Conservation (phyloP, 2,113 vertebrate genomes). For the Tringa solitaria region DNA sequence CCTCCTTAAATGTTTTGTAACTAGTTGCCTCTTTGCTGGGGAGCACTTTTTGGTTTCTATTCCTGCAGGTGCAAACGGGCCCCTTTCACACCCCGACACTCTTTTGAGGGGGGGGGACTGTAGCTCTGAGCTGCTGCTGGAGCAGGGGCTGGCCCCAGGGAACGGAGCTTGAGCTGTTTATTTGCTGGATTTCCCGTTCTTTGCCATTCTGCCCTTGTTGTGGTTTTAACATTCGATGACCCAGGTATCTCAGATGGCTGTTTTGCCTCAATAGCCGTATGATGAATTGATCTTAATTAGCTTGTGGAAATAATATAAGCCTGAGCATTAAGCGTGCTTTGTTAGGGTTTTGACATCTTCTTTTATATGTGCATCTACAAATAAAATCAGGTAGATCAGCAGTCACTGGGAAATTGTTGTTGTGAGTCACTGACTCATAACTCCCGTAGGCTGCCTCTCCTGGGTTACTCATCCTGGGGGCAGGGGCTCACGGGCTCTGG, state of each 20-base stretch:
- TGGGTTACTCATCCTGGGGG: background rate
- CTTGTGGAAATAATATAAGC: slow-evolving; percentile 47
- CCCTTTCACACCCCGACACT: too few species aligned
- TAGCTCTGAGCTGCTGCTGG: background rate
- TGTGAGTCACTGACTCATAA: slow-evolving; percentile 37
- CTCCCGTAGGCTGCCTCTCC: background rate
- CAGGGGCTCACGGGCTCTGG: background rate
- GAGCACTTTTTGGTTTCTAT: background rate
- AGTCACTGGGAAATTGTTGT: slow-evolving; percentile 51
- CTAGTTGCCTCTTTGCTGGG: background rate
- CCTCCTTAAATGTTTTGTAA: background rate
- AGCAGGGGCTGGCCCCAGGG: background rate
- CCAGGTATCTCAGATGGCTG: slow-evolving; percentile 31
- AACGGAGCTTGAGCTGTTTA: background rate
- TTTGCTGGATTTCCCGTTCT: background rate
- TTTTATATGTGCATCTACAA: slow-evolving; percentile 47
- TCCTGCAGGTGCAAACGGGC: background rate
- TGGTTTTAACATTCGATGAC: slow-evolving; percentile 21
- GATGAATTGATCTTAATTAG: slow-evolving; percentile 59
- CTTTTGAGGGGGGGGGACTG: too few species aligned
- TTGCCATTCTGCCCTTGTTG: background rate
- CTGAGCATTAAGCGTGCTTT: slow-evolving; percentile 32
- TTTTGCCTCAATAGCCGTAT: slow-evolving; percentile 13
- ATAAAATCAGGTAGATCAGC: slow-evolving; percentile 65
- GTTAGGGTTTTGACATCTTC: slow-evolving; percentile 61